phyloP scores from a whole-genome alignment of 1,140 invertebrate species.

The Platorchestia sp. region DNA sequence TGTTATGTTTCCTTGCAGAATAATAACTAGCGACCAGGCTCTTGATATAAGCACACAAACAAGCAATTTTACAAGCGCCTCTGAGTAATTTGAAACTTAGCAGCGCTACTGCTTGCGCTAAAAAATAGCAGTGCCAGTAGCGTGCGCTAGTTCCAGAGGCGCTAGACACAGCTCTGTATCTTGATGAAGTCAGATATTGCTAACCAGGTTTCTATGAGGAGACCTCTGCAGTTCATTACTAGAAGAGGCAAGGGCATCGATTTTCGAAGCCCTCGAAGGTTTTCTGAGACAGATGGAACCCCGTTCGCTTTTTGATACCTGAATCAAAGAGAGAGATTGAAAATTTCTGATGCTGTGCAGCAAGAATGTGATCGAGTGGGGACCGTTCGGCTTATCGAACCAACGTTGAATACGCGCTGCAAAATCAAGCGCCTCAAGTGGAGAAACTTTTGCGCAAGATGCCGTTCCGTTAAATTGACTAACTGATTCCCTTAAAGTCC shows the following conservation, averaged over 20 bases:
- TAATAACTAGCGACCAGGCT: too few relatives aligned
- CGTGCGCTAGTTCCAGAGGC: too few relatives aligned
- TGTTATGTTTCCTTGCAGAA: too few relatives aligned
- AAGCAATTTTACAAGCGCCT: too few relatives aligned
- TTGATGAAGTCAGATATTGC: not conserved
- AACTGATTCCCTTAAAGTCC: not conserved
- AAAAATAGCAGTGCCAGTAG: too few relatives aligned
- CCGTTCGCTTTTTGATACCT: not conserved
- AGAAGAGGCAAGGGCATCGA: conserved; percentile 5
- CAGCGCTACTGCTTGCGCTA: too few relatives aligned
- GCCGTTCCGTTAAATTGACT: not conserved
- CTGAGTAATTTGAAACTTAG: too few relatives aligned
- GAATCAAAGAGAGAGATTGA: conserved; percentile 1
- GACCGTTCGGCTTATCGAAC: not conserved
- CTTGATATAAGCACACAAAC: too few relatives aligned
- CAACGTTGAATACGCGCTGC: not conserved
- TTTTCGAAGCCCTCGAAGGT: not conserved
- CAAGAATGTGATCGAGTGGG: not conserved
- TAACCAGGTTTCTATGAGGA: not conserved
- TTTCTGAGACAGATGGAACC: not conserved
- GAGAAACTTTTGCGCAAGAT: not conserved
- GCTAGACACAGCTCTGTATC: not conserved
- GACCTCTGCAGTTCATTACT: not conserved
- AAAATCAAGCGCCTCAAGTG: not conserved
- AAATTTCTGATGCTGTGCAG: not conserved